Conservation (phyloP, 1,140 invertebrate species). For the Trachymyrmex cornetzi region DNA sequence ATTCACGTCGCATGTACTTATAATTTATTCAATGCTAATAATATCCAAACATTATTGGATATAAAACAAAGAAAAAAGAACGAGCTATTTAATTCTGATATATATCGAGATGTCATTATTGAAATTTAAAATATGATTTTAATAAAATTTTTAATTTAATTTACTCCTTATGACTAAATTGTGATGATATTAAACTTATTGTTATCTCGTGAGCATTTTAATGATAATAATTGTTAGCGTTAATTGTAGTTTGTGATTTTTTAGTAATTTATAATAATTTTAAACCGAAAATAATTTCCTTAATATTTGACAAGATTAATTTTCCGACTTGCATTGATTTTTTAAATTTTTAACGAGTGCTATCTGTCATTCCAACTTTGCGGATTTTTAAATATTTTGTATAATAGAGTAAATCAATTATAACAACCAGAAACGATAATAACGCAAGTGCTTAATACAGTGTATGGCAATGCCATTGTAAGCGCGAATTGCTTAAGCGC, state of each 20-base stretch:
- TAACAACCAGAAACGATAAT: neutral
- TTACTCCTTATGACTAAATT: neutral
- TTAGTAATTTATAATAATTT: neutral
- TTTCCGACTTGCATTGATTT: neutral
- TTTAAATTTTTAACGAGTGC: neutral
- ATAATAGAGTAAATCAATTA: neutral
- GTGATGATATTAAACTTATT: neutral
- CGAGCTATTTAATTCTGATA: neutral
- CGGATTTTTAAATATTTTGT: neutral
- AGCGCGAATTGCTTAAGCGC: neutral
- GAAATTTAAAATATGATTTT: neutral
- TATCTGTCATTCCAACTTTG: neutral
- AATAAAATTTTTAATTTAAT: neutral
- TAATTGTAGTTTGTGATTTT: neutral
- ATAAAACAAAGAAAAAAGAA: neutral
- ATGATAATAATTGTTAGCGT: neutral
- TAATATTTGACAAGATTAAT: neutral
- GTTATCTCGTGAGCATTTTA: neutral
- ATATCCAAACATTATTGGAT: neutral
- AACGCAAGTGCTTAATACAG: neutral
- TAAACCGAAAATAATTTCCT: neutral
- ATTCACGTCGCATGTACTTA: neutral
- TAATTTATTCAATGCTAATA: conserved; percentile 3
- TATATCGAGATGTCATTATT: neutral
- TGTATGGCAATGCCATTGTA: neutral